Evolutionary conservation across 2,113 vertebrate species (phyloP).

Genomic region (Micromys minutus): DNA sequence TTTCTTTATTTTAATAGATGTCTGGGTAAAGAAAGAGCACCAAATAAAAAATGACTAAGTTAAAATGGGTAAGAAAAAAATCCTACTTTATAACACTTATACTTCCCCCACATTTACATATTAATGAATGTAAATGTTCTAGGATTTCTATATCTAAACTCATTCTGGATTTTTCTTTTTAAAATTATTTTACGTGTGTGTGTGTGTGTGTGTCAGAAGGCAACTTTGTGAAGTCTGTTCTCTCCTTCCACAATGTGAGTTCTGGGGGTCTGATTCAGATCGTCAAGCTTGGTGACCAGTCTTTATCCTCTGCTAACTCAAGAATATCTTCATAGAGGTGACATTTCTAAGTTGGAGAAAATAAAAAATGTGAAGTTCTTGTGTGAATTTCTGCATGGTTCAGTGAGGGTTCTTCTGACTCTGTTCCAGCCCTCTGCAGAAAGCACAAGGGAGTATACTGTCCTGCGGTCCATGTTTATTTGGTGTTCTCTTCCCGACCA

Average conservation of each 20-base stretch:
- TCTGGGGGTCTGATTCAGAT: neutral
- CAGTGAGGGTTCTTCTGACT: neutral
- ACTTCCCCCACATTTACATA: neutral
- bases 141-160: neutral
- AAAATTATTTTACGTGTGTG: neutral
- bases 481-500: neutral
- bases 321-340: neutral
- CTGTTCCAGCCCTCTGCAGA: neutral
- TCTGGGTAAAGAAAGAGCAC: neutral
- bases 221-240: neutral
- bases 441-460: neutral
- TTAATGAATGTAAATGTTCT: neutral
- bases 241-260: neutral
- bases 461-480: neutral
- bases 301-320: neutral
- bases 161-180: neutral
- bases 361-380: constrained; percentile 29
- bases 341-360: neutral
- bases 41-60: neutral
- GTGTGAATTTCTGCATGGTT: neutral
- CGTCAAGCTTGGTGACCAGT: neutral
- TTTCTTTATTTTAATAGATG: constrained; percentile 6
- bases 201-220: neutral
- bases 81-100: neutral
- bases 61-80: neutral